Conservation (phyloP, 2,888 invertebrate species). For the Aporophyla nigra region DNA sequence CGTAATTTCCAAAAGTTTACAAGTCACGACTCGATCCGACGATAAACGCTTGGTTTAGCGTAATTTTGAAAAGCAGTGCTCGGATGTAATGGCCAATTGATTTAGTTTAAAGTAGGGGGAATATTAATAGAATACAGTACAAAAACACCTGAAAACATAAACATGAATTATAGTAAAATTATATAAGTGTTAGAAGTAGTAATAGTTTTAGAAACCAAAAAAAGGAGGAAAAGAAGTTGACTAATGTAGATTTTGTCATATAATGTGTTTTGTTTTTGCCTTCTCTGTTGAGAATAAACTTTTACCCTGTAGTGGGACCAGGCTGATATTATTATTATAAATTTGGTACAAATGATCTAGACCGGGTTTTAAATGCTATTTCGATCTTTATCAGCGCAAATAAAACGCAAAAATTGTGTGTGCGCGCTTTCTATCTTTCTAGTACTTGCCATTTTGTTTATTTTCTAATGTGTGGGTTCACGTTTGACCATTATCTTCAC, state of each 20-base stretch:
- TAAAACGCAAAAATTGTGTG: background rate
- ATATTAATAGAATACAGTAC: constrained; percentile 77
- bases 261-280: background rate
- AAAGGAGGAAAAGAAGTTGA: constrained; percentile 3
- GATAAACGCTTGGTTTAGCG: constrained; percentile 56
- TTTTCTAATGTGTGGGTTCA: background rate
- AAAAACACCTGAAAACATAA: constrained; percentile 87
- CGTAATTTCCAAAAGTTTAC: constrained; percentile 49
- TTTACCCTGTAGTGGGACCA: too few relatives aligned
- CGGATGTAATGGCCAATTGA: constrained; percentile 83
- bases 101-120: constrained; percentile 77
- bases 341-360: background rate
- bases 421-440: too few relatives aligned
- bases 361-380: background rate
- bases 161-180: constrained; percentile 72
- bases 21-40: constrained; percentile 44
- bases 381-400: background rate
- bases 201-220: constrained; percentile 30
- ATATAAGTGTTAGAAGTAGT: constrained; percentile 52
- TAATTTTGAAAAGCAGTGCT: constrained; percentile 86
- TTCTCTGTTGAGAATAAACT: too few relatives aligned
- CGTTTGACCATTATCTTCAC: background rate
- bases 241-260: background rate
- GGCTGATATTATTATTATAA: background rate
- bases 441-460: background rate